Conservation (phyloP, 2,113 vertebrate species). For the Dicrurus megarhynchus region DNA sequence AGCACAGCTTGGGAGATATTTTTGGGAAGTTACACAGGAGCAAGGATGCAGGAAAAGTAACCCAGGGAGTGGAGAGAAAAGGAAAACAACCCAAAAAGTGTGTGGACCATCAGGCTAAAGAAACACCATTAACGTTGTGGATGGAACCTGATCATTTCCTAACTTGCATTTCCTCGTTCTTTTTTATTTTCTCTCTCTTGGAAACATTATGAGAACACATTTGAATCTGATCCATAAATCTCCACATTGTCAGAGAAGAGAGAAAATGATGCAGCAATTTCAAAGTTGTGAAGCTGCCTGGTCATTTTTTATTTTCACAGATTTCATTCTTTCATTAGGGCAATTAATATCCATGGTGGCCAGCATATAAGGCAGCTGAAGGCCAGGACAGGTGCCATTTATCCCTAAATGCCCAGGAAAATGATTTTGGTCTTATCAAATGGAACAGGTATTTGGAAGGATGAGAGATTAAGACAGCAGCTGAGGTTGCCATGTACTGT, state of each 20-base stretch:
- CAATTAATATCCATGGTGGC: not conserved
- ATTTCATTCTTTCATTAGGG: not conserved
- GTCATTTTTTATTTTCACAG: not conserved
- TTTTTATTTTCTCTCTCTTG: not conserved
- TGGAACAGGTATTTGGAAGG: not conserved
- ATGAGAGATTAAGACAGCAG: not conserved
- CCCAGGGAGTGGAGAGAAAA: not conserved
- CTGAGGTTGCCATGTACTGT: not conserved
- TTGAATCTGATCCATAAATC: not conserved
- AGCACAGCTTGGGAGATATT: not conserved
- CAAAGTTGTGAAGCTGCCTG: not conserved
- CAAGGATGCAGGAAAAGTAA: not conserved
- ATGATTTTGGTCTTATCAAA: not conserved
- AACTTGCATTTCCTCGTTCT: not conserved
- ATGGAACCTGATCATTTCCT: not conserved
- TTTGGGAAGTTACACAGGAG: not conserved
- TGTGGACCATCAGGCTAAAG: not conserved
- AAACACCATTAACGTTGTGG: fast-evolving
- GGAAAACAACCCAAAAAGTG: not conserved
- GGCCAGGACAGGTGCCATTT: not conserved
- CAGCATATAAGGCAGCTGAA: not conserved
- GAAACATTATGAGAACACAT: not conserved
- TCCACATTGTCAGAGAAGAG: not conserved
- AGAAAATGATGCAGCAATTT: not conserved
- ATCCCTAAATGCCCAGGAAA: not conserved